phyloP scores from a whole-genome alignment of 2,797 vertebrate species.

The Gymnoscopelus microlampas region DNA sequence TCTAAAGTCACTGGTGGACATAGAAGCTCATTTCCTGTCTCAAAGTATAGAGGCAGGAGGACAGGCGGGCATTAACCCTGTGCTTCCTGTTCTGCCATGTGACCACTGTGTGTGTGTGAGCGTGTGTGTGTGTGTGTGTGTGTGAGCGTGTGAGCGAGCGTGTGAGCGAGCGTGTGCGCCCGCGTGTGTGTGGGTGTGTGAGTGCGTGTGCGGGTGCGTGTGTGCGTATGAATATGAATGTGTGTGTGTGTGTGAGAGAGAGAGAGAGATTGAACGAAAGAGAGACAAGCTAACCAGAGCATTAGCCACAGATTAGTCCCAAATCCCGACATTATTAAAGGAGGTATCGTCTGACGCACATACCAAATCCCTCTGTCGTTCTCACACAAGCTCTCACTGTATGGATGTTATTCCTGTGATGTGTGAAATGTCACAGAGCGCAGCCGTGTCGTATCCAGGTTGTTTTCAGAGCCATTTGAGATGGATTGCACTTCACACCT shows the following conservation, averaged over 20 bases:
- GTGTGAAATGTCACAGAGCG: neutral
- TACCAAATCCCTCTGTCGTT: neutral
- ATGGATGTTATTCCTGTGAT: slow-evolving; percentile 7
- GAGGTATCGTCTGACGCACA: neutral
- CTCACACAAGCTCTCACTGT: neutral
- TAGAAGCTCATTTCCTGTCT: slow-evolving; percentile 70
- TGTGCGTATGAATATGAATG: no score
- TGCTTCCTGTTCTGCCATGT: slow-evolving; percentile 46
- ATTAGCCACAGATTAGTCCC: no score
- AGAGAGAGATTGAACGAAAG: no score
- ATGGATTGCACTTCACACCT: no score
- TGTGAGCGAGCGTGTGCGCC: neutral
- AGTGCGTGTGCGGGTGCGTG: no score
- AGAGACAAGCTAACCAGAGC: no score
- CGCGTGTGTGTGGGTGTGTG: no score
- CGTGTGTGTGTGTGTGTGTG: slow-evolving; percentile 4
- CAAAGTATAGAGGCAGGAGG: slow-evolving; percentile 50
- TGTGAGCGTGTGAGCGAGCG: slow-evolving; percentile 1
- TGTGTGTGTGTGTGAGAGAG: no score
- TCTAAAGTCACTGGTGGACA: slow-evolving; percentile 74
- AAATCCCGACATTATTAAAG: neutral
- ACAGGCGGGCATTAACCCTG: slow-evolving; percentile 54
- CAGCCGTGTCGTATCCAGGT: no score
- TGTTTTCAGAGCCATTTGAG: no score
- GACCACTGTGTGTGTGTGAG: neutral